Evolutionary conservation across 1,140 invertebrate species (phyloP).

Genomic region (Eufriesea mexicana): DNA sequence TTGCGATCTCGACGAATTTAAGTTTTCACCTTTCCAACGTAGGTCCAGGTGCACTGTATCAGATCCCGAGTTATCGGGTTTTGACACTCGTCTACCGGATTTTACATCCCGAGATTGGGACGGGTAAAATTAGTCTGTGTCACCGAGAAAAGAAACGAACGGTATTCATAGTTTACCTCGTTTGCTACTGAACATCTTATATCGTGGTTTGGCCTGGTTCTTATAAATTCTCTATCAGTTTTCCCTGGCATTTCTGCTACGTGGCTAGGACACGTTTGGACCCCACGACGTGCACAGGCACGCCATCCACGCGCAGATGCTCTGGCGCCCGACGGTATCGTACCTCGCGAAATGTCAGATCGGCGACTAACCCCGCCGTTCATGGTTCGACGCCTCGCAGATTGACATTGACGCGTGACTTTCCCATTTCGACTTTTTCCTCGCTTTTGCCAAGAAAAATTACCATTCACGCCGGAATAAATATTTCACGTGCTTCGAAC

Average conservation of each 20-base stretch:
- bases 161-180: neutral
- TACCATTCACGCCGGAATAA: neutral
- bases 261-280: constrained; percentile 22
- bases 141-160: neutral
- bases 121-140: neutral
- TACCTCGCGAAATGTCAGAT: constrained; percentile 26
- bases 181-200: neutral
- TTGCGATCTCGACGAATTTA: too few relatives aligned
- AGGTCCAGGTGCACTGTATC: too few relatives aligned
- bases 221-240: constrained; percentile 19
- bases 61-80: too few relatives aligned
- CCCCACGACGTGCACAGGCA: neutral
- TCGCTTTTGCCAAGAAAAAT: neutral
- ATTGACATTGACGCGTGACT: constrained; percentile 8
- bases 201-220: neutral
- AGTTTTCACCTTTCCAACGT: too few relatives aligned
- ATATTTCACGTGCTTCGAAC: neutral
- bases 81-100: too few relatives aligned
- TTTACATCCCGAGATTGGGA: too few relatives aligned
- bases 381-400: neutral
- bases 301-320: constrained; percentile 1
- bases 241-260: constrained; percentile 15
- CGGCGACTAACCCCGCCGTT: neutral
- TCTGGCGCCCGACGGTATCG: constrained; percentile 8
- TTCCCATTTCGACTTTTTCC: neutral